Base-by-base conservation (phyloP, 2,888 invertebrate genomes). In the Julus scanicus region DNA sequence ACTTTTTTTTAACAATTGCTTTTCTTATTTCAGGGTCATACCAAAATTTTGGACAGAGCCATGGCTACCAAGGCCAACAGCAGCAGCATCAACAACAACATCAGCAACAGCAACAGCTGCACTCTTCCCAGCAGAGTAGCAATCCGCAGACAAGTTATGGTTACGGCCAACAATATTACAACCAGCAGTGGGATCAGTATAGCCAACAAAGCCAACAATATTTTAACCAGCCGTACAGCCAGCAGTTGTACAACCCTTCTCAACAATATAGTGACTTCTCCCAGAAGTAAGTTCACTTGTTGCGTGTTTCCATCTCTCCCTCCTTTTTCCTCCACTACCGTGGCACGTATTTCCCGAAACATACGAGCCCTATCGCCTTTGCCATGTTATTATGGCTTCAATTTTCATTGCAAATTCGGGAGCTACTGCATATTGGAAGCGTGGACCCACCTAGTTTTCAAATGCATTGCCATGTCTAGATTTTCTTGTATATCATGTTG, bases 151-250 rank as follows among this genome's bases (percentile, higher is more conserved):
- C 86, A 9, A 86, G 48, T 84, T 88, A 88, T 84, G 88, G 88
- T 2, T 88, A 37, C 44, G 88, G 88, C 11, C 87, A 88, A 87
- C 89, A 89, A 40, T 89, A 89, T 49, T 89, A 89, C 86, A 89
- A 87, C 40, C 89, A 89, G 48, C 89, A 89, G 84, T 89, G 89
- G 89, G 86, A 85, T 57, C 88, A 89, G 44, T 89, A 87, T 87
- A 89, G 84, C 63, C 89, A 89, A 87, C 89, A 89, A 37, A 88
- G 83, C 49, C 89, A 89, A 84, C 89, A 89, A 48, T 89, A 88
- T 83, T 89, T 88, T 37, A 89, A 89, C 20, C 89, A 89, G 87
- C 89, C 89, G 87, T 89, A 89, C 29, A 89, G 87, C 86, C 89
- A 88, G 39, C 89, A 88, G 49, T 87, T 87, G 85, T 88, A 89